phyloP scores from a whole-genome alignment of 1,140 invertebrate genomes.

The Daktulosphaira vitifoliae region DNA sequence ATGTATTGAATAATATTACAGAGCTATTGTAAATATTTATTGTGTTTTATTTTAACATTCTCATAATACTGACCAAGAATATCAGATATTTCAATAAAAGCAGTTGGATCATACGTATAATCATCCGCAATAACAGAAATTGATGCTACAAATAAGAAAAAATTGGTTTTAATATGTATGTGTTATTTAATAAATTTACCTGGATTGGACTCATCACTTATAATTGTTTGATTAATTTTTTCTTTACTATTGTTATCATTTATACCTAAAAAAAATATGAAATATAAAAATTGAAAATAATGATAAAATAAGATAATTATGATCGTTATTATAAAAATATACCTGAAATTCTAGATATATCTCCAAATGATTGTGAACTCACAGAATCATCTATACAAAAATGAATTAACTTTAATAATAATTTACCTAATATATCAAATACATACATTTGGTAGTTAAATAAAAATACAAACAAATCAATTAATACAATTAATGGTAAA shows the following conservation, averaged over 20 bases:
- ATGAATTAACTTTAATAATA: too few relatives aligned
- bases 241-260: background rate
- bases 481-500: too few relatives aligned
- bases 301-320: too few relatives aligned
- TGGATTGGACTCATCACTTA: background rate
- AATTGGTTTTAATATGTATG: background rate
- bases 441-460: too few relatives aligned
- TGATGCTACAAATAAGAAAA: constrained; percentile 9
- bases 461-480: too few relatives aligned
- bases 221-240: constrained; percentile 7
- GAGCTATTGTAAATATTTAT: too few relatives aligned
- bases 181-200: background rate
- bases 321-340: too few relatives aligned
- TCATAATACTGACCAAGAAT: constrained; percentile 3
- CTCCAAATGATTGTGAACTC: background rate
- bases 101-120: background rate
- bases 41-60: background rate
- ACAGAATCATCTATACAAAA: too few relatives aligned
- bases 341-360: constrained; percentile 17
- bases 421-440: too few relatives aligned
- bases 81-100: constrained; percentile 16
- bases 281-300: too few relatives aligned
- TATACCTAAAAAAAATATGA: background rate
- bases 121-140: background rate
- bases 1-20: too few relatives aligned